phyloP scores from a whole-genome alignment of 2,888 invertebrate species.

The Drosophila anceps region DNA sequence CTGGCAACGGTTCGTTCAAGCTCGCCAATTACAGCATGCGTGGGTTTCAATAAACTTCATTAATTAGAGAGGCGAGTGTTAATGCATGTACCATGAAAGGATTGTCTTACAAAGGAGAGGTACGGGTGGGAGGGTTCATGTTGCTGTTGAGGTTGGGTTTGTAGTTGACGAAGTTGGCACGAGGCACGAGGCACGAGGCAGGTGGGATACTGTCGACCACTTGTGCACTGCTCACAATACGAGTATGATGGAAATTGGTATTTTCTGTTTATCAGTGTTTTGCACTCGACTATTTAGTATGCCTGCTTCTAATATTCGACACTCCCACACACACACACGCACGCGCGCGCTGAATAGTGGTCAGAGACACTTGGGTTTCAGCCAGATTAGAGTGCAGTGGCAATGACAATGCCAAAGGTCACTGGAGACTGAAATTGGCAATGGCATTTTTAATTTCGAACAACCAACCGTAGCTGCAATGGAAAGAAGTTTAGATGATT shows the following conservation, averaged over 20 bases:
- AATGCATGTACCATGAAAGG: neutral
- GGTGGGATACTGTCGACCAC: neutral
- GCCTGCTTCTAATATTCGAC: neutral
- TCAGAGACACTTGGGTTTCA: slow-evolving; percentile 15
- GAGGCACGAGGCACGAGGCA: neutral
- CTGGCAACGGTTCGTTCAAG: slow-evolving; percentile 20
- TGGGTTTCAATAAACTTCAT: slow-evolving; percentile 25
- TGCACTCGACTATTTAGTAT: slow-evolving; percentile 7
- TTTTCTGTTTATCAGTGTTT: slow-evolving; percentile 39
- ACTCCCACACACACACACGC: neutral
- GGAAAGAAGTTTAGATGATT: slow-evolving; percentile 45
- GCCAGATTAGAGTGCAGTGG: slow-evolving; percentile 26
- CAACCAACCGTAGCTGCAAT: slow-evolving; percentile 26
- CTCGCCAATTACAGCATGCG: slow-evolving; percentile 23
- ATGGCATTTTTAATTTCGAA: slow-evolving; percentile 41
- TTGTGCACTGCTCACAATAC: neutral
- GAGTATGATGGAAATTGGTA: slow-evolving; percentile 31
- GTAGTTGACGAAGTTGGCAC: too few relatives aligned
- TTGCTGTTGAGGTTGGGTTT: too few relatives aligned
- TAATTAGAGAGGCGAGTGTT: neutral
- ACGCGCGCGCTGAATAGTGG: neutral
- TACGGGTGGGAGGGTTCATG: too few relatives aligned
- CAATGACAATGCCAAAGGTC: slow-evolving; percentile 14
- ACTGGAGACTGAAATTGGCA: slow-evolving; percentile 1
- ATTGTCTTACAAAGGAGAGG: neutral